Conservation (phyloP, 2,797 vertebrate genomes). For the Euthynnus affinis region DNA sequence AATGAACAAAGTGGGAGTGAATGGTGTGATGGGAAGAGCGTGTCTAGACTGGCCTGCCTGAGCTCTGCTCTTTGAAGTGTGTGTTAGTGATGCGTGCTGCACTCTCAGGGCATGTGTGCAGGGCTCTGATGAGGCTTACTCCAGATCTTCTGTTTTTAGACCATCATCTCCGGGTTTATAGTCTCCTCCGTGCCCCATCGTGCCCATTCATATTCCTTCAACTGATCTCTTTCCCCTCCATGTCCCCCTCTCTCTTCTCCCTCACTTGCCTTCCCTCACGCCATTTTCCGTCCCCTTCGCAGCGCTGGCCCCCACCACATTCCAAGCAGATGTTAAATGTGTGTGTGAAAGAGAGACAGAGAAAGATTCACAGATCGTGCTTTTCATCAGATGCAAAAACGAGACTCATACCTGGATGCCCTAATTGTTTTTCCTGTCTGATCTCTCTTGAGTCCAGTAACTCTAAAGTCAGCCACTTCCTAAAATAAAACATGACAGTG, state of each 20-base stretch:
- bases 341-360: constrained; percentile 15
- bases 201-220: constrained; percentile 64
- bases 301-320: constrained; percentile 46
- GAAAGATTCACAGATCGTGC: constrained; percentile 11
- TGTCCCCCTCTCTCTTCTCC: not conserved
- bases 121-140: constrained; percentile 67
- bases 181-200: constrained; percentile 44
- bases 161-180: constrained; percentile 70
- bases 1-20: constrained; percentile 52
- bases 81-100: constrained; percentile 60
- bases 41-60: constrained; percentile 80
- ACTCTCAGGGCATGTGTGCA: constrained; percentile 70
- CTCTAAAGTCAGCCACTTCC: constrained; percentile 30
- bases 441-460: constrained; percentile 15
- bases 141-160: constrained; percentile 67
- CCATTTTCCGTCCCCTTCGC: constrained; percentile 67
- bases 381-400: constrained; percentile 40
- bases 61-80: constrained; percentile 74
- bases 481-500: constrained; percentile 33
- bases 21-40: constrained; percentile 66
- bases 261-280: constrained; percentile 45
- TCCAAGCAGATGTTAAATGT: constrained; percentile 73
- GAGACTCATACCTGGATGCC: constrained; percentile 33
- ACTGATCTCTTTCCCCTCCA: constrained; percentile 45
- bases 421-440: constrained; percentile 49